These are phyloP conservation scores for Tetramorium alpestre DNA, from an alignment of 1,140 invertebrate genomes.

Conservation along the genomic window DNA sequence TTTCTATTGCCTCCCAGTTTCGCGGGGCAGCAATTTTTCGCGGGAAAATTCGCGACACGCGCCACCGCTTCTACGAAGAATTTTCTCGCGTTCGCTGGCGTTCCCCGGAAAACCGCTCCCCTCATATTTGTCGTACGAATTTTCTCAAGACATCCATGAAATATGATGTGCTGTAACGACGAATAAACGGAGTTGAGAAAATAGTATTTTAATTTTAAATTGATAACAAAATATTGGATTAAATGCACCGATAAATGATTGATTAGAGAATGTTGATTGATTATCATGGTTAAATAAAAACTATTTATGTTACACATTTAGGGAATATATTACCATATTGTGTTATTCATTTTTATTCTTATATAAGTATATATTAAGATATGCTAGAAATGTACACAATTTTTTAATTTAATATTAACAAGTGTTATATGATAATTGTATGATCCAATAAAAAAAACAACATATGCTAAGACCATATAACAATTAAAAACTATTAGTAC, in stretches of 20 bases:
- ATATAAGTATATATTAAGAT: not conserved
- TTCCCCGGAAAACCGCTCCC: not conserved
- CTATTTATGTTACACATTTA: not conserved
- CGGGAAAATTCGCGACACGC: conserved; percentile 38
- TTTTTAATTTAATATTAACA: too few species aligned
- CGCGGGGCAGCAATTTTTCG: conserved; percentile 20
- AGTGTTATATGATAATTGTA: too few species aligned
- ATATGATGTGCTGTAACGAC: not conserved
- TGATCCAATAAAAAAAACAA: too few species aligned
- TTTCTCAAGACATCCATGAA: not conserved
- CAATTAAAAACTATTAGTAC: too few species aligned
- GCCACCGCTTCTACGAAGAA: conserved; percentile 35
- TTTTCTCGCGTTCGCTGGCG: conserved; percentile 22
- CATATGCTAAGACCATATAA: too few species aligned
- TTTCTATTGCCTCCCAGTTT: not conserved
- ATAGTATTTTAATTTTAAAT: not conserved
- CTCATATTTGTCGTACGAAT: conserved; percentile 37
- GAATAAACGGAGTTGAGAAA: conserved; percentile 3
- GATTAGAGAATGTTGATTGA: not conserved
- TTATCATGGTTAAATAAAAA: not conserved
- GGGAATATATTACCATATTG: not conserved
- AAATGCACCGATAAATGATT: not conserved
- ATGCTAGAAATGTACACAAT: not conserved
- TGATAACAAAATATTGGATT: not conserved
- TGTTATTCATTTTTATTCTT: not conserved